Percentiles rank a stretch among this genome's conserved stretches.
Conservation (phyloP, 2,113 vertebrate genomes). For the Callithrix jacchus region DNA sequence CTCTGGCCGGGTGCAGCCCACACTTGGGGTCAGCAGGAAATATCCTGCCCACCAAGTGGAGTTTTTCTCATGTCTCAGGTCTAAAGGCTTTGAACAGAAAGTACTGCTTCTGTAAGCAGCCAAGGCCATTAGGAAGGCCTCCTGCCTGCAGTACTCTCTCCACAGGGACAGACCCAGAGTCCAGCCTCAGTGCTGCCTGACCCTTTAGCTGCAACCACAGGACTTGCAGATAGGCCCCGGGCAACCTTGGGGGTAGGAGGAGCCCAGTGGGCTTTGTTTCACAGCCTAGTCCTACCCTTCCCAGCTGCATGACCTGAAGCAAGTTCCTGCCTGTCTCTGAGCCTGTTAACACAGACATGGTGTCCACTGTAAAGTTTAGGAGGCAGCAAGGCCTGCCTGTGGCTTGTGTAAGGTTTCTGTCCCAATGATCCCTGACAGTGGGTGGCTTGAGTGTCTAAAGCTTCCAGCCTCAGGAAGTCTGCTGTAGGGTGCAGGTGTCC, state of each 20-base stretch:
- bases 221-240: neutral
- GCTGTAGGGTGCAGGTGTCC: neutral
- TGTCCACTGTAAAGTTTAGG: neutral
- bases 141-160: fast-evolving
- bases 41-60: too few species aligned
- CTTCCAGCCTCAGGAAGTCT: neutral
- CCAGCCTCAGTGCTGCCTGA: too few species aligned
- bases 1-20: too few species aligned
- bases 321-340: neutral
- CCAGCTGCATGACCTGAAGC: neutral
- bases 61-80: too few species aligned
- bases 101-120: too few species aligned
- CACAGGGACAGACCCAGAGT: too few species aligned
- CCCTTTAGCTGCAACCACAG: too few species aligned
- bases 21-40: fast-evolving
- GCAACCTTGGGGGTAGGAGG: neutral
- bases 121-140: too few species aligned
- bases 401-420: neutral
- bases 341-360: neutral
- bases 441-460: neutral
- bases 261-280: neutral
- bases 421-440: neutral
- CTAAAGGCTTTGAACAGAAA: too few species aligned
- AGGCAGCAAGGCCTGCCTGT: neutral
- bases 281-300: neutral